Conservation (phyloP, 92 coral and sea anemone genomes). For the Parazoanthus swiftii region DNA sequence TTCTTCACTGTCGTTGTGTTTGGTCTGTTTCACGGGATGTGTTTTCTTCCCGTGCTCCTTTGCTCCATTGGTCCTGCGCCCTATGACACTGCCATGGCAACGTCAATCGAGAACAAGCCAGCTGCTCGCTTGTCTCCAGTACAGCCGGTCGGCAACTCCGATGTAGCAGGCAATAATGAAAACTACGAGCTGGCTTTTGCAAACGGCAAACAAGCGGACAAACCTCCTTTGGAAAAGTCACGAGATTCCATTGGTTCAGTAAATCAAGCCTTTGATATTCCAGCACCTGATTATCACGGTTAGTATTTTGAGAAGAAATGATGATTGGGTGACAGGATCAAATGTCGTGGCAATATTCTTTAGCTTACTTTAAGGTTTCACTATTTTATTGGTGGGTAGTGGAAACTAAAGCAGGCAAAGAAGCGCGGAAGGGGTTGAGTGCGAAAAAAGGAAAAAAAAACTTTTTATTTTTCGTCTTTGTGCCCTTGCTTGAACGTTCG, state of each 20-base stretch:
- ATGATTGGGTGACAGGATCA: neutral
- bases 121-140: slow-evolving; percentile 54
- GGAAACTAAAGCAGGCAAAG: no score
- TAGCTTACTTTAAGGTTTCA: no score
- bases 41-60: slow-evolving; percentile 85
- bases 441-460: no score
- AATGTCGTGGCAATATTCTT: neutral
- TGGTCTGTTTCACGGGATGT: slow-evolving; percentile 90
- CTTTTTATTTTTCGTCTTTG: no score
- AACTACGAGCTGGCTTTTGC: slow-evolving; percentile 58
- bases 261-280: slow-evolving; percentile 23
- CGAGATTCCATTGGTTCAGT: neutral
- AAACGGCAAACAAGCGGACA: slow-evolving; percentile 9
- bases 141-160: slow-evolving; percentile 44
- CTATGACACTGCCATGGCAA: slow-evolving; percentile 77
- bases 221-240: neutral
- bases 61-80: slow-evolving; percentile 89
- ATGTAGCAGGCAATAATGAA: slow-evolving; percentile 48
- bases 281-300: slow-evolving; percentile 53
- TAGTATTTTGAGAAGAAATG: neutral
- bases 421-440: no score
- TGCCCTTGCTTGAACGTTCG: no score
- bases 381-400: no score
- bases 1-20: slow-evolving; percentile 89
- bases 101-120: neutral